Evolutionary conservation across 2,888 invertebrate genomes (phyloP).

Genomic region (Pseudococcus longispinus): DNA sequence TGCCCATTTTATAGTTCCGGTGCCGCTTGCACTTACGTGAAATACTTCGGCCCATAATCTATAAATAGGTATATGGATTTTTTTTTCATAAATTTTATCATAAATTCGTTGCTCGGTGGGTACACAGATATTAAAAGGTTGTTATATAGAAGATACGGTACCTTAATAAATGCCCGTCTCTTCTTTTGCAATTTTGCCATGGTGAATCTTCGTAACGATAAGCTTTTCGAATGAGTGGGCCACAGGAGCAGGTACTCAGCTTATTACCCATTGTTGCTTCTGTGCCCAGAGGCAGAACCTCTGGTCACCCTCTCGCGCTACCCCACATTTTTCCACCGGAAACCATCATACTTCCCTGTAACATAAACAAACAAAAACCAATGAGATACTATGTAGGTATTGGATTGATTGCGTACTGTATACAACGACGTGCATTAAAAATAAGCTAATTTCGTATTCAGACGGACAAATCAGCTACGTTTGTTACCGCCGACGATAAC

Average conservation of each 20-base stretch:
- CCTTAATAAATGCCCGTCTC: constrained; percentile 87
- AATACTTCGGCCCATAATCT: constrained; percentile 99
- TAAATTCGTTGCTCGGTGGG: neutral
- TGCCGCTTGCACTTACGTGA: constrained; percentile 92
- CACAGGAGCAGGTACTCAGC: constrained; percentile 90
- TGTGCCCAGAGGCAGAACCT: constrained; percentile 52
- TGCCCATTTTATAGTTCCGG: constrained; percentile 95
- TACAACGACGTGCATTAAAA: neutral
- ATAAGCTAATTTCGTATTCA: neutral
- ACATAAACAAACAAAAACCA: neutral
- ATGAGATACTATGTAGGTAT: neutral
- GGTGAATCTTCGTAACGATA: constrained; percentile 96
- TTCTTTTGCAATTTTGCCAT: constrained; percentile 84
- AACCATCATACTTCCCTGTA: constrained; percentile 50
- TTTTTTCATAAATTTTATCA: neutral
- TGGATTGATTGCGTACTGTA: neutral
- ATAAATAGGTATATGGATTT: constrained; percentile 63
- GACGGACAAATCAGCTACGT: neutral
- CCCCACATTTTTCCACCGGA: constrained; percentile 48
- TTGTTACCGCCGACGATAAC: neutral
- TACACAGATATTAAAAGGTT: neutral
- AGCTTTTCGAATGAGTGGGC: constrained; percentile 93
- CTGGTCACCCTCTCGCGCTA: constrained; percentile 50
- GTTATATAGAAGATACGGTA: too few relatives aligned
- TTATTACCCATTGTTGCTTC: constrained; percentile 85